Evolutionary conservation across 2,797 vertebrate genomes (phyloP), one percentile per base, ranked within the genome.

Genomic region (Tapirus indicus): DNA sequence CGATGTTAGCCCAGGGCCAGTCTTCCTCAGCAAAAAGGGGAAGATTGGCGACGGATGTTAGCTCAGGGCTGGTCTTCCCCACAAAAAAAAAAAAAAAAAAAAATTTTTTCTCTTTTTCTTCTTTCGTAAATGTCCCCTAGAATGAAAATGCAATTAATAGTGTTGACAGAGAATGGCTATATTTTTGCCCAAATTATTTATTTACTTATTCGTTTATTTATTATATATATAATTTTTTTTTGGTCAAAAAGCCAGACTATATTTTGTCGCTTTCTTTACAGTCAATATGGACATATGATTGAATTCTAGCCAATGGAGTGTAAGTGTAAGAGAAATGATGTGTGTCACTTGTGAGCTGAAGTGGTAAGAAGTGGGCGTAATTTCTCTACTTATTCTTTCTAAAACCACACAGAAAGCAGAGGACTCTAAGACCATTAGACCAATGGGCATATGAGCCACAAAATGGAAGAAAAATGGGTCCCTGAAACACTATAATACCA

Each of bases 231-330:
- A 52, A 52, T 71, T 1, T 56, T 68, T n/a, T 14, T 49, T 23
- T 41, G 32, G 2, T 11, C 1, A 44, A 27, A n/a, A 68, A 80
- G 0, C 7, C 0, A 72, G 14, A 44, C 14, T 75, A 60, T 17
- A 49, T 74, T 87, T 66, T 52, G 6, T 6, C 74, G 20, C 11
- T 82, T 44, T 52, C 1, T 27, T 25, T 71, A 23, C 1, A 64
- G 10, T 60, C 2, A 54, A 0, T 20, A 13, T 52, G 21, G 25
- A 21, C 0, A 0, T 4, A 4, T 16, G 16, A 8, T 17, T 35
- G 32, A 27, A 54, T 74, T 64, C 60, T 2, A 54, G 7, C 0
- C 16, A 56, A 1, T 23, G 10, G 7, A 38, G 5, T 27, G 1
- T 20, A 35, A 38, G 5, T 27, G 1, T 20, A 35, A 8, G 11